A percentile compares a stretch with the other conserved stretches of the same genome.
phyloP scores from a whole-genome alignment of 2,113 vertebrate species.

The Corydoras maculifer region DNA sequence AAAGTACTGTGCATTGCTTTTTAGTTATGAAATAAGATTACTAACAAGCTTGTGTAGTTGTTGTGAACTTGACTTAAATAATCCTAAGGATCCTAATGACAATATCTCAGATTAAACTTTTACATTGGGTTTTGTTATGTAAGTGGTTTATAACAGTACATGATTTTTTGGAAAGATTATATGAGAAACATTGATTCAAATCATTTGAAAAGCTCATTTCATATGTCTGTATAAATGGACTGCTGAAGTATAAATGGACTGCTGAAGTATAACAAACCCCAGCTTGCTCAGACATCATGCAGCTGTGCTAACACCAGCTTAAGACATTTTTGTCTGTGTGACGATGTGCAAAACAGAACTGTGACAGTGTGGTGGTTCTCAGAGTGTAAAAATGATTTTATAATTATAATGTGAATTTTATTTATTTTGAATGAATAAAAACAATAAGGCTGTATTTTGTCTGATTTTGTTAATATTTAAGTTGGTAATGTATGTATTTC shows the following conservation, averaged over 20 bases:
- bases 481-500: no score
- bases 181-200: neutral
- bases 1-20: no score
- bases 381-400: neutral
- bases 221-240: neutral
- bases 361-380: neutral
- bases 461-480: neutral
- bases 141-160: no score
- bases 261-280: neutral
- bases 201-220: neutral
- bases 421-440: neutral
- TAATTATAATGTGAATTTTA: no score
- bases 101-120: no score
- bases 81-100: no score
- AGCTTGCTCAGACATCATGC: neutral
- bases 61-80: no score
- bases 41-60: no score
- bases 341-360: neutral
- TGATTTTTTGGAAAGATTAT: neutral
- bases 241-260: neutral
- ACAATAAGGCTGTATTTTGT: neutral
- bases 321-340: slow-evolving; percentile 13
- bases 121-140: no score
- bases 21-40: no score
- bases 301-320: slow-evolving; percentile 33